Conservation (phyloP, 2,888 invertebrate species). For the Harpalus rubripes region DNA sequence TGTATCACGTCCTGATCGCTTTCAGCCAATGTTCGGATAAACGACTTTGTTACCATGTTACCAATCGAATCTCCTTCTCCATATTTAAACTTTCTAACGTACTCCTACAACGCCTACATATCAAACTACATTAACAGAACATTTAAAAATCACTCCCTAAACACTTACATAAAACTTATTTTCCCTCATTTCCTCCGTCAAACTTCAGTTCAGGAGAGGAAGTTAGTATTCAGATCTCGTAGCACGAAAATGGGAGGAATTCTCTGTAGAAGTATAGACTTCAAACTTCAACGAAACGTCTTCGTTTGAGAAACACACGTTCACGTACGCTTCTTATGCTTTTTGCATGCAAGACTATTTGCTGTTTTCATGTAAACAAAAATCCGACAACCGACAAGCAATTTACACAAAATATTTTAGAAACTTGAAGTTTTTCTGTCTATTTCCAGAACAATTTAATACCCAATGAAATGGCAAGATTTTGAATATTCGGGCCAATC, state of each 20-base stretch:
- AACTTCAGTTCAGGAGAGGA: neutral
- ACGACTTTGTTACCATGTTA: constrained; percentile 37
- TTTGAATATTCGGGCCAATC: no score
- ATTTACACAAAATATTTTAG: neutral
- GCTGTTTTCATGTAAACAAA: constrained; percentile 19
- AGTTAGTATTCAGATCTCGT: constrained; percentile 15
- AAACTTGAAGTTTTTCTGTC: no score
- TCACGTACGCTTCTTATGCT: constrained; percentile 27
- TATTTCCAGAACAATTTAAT: no score
- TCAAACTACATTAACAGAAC: no score
- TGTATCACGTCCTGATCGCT: constrained; percentile 43
- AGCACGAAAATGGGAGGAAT: neutral
- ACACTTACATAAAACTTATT: no score
- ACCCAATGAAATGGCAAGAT: no score
- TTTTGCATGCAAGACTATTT: constrained; percentile 8
- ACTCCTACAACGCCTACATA: neutral
- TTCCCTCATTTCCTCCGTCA: no score
- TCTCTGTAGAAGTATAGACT: constrained; percentile 3
- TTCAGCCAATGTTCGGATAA: constrained; percentile 16
- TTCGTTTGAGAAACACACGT: constrained; percentile 24
- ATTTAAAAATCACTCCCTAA: no score
- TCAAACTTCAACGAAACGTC: constrained; percentile 14
- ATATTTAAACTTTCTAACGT: neutral
- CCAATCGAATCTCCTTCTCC: constrained; percentile 18
- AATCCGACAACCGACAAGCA: neutral